A percentile compares a stretch with the other conserved stretches of the same genome.
Evolutionary conservation across 1,140 invertebrate genomes (phyloP).

Genomic region (Arion vulgaris): DNA sequence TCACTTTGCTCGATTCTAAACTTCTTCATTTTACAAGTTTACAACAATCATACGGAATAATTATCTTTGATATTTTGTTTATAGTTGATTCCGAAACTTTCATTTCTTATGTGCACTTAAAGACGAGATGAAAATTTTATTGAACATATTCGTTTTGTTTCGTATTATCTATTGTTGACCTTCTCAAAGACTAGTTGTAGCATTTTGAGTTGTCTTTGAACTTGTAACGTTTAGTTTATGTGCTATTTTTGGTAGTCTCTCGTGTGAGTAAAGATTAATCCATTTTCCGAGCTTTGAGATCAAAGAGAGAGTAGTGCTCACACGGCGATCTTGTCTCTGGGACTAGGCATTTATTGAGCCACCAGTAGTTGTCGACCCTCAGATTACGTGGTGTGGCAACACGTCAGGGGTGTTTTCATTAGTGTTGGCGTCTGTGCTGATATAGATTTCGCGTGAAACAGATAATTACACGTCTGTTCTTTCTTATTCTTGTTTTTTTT

Average conservation of each 20-base stretch:
- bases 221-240: background rate
- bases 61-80: no score
- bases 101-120: no score
- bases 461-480: background rate
- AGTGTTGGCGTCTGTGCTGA: background rate
- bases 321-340: background rate
- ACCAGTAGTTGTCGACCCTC: background rate
- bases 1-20: no score
- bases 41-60: no score
- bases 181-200: no score
- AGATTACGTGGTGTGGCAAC: background rate
- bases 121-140: no score
- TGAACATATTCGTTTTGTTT: no score
- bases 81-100: no score
- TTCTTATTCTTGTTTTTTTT: no score
- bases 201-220: no score
- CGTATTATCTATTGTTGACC: no score
- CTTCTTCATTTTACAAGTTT: no score
- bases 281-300: background rate
- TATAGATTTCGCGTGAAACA: background rate
- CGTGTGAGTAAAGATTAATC: constrained; percentile 17
- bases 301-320: background rate
- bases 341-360: constrained; percentile 14
- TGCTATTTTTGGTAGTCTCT: background rate
- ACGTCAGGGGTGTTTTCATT: background rate